These are phyloP conservation scores for Pterocles burchelli DNA, from an alignment of 2,113 vertebrate species.

Conservation along the genomic window DNA sequence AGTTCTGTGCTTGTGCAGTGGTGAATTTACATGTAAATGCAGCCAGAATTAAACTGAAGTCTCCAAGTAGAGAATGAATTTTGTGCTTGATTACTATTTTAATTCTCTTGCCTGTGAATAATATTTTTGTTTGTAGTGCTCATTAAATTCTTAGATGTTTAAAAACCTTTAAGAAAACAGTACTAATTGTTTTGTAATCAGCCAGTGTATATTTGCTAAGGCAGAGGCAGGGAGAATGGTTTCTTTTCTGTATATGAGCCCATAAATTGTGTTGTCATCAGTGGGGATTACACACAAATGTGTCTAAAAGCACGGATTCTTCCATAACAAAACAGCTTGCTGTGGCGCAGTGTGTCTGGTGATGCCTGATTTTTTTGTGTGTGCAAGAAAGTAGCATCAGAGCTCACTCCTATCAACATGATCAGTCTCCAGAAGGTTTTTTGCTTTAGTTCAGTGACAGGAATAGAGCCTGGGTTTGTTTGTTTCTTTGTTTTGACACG, in stretches of 20 bases:
- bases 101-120: neutral
- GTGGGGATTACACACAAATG: neutral
- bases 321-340: neutral
- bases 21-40: neutral
- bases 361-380: neutral
- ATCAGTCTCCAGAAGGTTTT: neutral
- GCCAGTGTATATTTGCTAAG: neutral
- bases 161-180: neutral
- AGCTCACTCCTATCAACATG: neutral
- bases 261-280: neutral
- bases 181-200: neutral
- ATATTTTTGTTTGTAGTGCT: neutral
- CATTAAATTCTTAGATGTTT: neutral
- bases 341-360: neutral
- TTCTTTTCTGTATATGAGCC: neutral
- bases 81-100: neutral
- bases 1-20: neutral
- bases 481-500: neutral
- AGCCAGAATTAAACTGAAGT: neutral
- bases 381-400: neutral
- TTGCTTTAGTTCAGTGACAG: neutral
- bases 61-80: neutral
- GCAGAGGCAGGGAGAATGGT: neutral
- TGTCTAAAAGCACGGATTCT: neutral
- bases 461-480: neutral